These are phyloP conservation scores for Clamator glandarius DNA, from an alignment of 2,797 vertebrate genomes.

Conservation along the genomic window DNA sequence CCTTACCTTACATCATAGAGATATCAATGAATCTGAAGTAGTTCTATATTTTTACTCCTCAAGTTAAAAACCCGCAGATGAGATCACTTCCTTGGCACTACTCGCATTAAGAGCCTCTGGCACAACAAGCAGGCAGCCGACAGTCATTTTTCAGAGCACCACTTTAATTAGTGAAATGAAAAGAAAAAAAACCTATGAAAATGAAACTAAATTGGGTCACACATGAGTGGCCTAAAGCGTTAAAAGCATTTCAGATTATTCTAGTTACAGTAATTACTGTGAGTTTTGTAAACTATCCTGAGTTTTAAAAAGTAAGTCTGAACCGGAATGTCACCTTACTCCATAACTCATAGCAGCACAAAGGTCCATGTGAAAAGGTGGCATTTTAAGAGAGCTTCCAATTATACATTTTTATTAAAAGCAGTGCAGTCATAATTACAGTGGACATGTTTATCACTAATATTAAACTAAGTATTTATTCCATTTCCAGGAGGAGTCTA, in stretches of 20 bases:
- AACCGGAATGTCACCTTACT: background rate
- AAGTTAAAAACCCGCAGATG: background rate
- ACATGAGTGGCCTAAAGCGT: conserved; percentile 17
- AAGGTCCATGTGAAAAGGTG: background rate
- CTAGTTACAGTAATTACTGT: background rate
- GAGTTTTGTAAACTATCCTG: background rate
- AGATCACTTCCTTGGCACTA: background rate
- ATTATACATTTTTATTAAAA: background rate
- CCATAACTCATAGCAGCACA: background rate
- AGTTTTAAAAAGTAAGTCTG: background rate
- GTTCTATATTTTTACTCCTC: background rate
- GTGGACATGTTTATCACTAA: background rate
- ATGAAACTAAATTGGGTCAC: conserved; percentile 47
- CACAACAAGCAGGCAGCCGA: conserved; percentile 16
- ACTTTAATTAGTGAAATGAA: conserved; percentile 57
- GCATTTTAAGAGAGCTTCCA: background rate
- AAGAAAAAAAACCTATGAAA: conserved; percentile 25
- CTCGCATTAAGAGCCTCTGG: conserved; percentile 15
- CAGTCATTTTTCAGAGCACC: conserved; percentile 9
- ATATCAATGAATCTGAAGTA: background rate
- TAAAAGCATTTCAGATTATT: conserved; percentile 9
- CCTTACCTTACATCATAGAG: background rate
- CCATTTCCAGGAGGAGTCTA: background rate
- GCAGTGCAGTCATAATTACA: background rate
- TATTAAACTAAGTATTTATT: background rate